Base-by-base conservation (phyloP, 2,888 invertebrate species). In the Oithona nana region DNA sequence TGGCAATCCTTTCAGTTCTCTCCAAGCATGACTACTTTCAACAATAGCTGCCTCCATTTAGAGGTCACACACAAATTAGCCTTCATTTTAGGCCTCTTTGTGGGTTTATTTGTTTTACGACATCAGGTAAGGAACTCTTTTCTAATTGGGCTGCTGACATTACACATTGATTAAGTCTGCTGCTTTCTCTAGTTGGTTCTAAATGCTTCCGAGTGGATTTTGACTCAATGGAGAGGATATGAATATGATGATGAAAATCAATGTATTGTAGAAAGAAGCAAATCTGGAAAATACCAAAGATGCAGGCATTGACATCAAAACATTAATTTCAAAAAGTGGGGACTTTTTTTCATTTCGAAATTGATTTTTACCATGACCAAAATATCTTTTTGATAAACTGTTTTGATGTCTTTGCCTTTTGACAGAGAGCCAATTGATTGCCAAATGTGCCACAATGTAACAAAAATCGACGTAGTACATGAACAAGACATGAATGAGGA, bases 71-170 rank as follows among this genome's bases (percentile, higher is more conserved):
- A 57, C 28, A 57, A 57, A 30, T 26, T 30, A n/a, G 28, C 28
- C n/a, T 57, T 57, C 6, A 29, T 57, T n/a, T 30, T 57, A n/a
- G 57, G 57, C 11, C 57, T 57, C 11, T n/a, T 57, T n/a, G 24
- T n/a, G 3, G 57, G 57, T 13, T 8, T 28, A 29, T 1, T 57
- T 28, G 24, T 57, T 2, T 30, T 57, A n/a, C 13, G 20, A 4
- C 28, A n/a, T 30, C 24, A 28, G 24, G n/a, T 57, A 28, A 2
- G 28, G 28, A n/a, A 29, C 13, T 24, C 28, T 30, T 29, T 28
- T 28, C 1, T 39, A 16, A 6, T 39, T 39, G 39, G 8, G 6
- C 16, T 39, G 8, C 6, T 11, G 16, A 39, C 39, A 39, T 11
- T 39, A 39, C 16, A 39, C 39, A 39, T 11, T 11, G 8, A 11